These are phyloP conservation scores for Spilosoma lubricipeda DNA, from an alignment of 2,888 invertebrate genomes.

Conservation along the genomic window DNA sequence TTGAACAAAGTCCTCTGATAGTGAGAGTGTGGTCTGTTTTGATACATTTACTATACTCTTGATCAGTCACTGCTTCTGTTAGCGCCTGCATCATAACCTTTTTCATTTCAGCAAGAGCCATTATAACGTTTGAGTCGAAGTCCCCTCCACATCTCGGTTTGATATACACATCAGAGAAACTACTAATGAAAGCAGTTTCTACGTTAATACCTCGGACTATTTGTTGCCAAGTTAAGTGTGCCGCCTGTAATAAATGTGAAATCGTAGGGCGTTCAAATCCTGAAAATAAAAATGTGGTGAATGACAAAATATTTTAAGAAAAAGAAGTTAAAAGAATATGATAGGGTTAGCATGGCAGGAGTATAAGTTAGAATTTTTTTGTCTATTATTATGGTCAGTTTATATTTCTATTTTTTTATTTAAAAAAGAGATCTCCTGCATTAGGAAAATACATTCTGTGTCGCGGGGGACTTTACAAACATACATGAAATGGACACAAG, in stretches of 20 bases:
- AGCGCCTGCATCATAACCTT: slow-evolving; percentile 76
- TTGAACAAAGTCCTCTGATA: slow-evolving; percentile 79
- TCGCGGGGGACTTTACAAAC: too few relatives aligned
- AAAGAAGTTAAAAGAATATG: not conserved
- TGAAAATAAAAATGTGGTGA: slow-evolving; percentile 57
- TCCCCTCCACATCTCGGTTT: slow-evolving; percentile 83
- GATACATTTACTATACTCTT: slow-evolving; percentile 27
- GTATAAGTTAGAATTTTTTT: too few relatives aligned
- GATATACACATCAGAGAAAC: slow-evolving; percentile 89
- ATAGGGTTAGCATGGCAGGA: not conserved
- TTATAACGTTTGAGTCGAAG: slow-evolving; percentile 66
- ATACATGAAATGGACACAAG: too few relatives aligned
- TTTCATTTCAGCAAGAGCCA: slow-evolving; percentile 81
- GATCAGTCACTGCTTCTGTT: slow-evolving; percentile 55
- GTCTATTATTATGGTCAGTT: too few relatives aligned
- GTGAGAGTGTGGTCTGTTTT: slow-evolving; percentile 67
- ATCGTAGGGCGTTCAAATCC: slow-evolving; percentile 87
- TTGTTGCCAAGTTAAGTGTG: slow-evolving; percentile 88
- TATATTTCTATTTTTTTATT: too few relatives aligned
- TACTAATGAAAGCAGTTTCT: slow-evolving; percentile 84
- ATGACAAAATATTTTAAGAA: not conserved
- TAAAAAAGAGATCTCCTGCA: too few relatives aligned
- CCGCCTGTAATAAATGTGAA: slow-evolving; percentile 88
- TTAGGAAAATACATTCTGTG: too few relatives aligned
- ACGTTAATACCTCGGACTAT: slow-evolving; percentile 86